Conservation (phyloP, 2,113 vertebrate species). For the Carlito syrichta region DNA sequence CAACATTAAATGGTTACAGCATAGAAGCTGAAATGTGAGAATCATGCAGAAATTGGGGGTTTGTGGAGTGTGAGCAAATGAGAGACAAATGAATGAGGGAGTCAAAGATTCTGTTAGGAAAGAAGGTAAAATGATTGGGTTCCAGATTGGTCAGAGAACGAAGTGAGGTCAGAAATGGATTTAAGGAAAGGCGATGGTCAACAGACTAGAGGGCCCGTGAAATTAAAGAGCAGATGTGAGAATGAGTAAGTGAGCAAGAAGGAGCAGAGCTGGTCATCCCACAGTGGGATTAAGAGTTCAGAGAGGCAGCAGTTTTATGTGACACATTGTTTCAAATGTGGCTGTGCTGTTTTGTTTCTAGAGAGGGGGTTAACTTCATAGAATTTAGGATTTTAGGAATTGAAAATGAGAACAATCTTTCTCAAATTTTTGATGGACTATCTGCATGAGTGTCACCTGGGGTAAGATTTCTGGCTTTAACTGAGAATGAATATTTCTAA, state of each 20-base stretch:
- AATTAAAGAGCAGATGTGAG: background rate
- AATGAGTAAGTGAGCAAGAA: background rate
- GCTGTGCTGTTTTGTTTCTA: background rate
- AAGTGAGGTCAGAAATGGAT: background rate
- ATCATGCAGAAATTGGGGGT: background rate
- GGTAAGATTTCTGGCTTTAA: background rate
- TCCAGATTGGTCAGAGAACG: background rate
- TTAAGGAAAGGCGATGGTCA: background rate
- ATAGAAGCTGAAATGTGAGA: background rate
- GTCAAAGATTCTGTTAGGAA: background rate
- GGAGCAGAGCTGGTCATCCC: background rate
- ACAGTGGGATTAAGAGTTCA: background rate
- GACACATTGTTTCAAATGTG: background rate
- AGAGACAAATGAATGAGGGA: background rate
- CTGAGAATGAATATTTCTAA: background rate
- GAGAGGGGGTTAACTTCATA: background rate
- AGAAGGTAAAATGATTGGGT: background rate
- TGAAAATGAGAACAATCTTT: constrained; percentile 14
- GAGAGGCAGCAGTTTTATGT: background rate
- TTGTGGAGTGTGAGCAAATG: background rate
- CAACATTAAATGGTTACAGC: background rate
- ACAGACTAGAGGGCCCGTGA: background rate
- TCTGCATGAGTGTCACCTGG: background rate
- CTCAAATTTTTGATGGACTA: background rate
- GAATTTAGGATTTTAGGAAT: background rate